Percentiles rank a stretch among this genome's conserved stretches.
Evolutionary conservation across 2,113 vertebrate genomes (phyloP).

Genomic region (Enhydra lutris): DNA sequence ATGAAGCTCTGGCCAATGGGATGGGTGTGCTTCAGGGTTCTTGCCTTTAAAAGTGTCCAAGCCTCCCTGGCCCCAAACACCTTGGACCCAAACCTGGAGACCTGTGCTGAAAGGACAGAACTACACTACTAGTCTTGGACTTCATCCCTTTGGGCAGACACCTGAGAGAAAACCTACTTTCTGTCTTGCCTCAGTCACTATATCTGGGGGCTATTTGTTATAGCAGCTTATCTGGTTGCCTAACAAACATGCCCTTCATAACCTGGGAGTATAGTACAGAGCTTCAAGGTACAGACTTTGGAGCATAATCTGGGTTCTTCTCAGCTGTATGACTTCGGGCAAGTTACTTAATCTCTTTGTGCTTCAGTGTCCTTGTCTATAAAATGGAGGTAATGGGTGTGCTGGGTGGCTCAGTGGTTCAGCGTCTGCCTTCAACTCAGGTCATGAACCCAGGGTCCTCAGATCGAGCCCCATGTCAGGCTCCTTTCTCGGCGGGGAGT

Average conservation of each 20-base stretch:
- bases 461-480: no score
- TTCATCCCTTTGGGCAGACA: neutral
- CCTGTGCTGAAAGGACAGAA: neutral
- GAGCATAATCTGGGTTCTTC: neutral
- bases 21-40: accelerated
- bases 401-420: no score
- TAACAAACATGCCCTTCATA: neutral
- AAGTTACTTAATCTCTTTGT: neutral
- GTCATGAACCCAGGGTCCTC: no score
- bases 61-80: neutral
- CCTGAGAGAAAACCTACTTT: neutral
- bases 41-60: neutral
- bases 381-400: neutral
- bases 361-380: neutral
- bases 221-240: accelerated
- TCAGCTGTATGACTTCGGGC: neutral
- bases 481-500: no score
- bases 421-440: no score
- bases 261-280: neutral
- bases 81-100: neutral
- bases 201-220: neutral
- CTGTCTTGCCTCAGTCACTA: neutral
- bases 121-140: neutral
- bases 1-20: neutral
- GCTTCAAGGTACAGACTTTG: neutral